phyloP scores from a whole-genome alignment of 2,888 invertebrate genomes.

The Penaeus monodon region DNA sequence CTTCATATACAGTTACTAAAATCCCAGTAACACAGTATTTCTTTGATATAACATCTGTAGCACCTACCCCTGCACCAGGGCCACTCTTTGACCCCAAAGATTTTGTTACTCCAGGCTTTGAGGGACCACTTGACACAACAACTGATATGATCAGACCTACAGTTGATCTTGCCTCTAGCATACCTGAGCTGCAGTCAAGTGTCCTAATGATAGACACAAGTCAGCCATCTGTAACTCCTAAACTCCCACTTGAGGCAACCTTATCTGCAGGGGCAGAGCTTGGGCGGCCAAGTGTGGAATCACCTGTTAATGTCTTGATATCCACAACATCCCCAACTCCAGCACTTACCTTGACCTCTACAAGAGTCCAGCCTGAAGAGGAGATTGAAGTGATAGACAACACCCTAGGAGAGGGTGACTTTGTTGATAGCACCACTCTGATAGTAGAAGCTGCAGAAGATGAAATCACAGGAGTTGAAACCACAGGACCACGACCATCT shows the following conservation, averaged over 20 bases:
- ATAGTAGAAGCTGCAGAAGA: neutral
- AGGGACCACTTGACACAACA: neutral
- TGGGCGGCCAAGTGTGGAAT: no score
- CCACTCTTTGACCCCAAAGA: slow-evolving; percentile 56
- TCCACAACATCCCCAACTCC: no score
- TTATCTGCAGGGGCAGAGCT: neutral
- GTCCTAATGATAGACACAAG: slow-evolving; percentile 22
- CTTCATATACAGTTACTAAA: slow-evolving; percentile 49
- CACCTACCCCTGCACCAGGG: slow-evolving; percentile 42
- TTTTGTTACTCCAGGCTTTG: slow-evolving; percentile 2
- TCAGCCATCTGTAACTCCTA: slow-evolving; percentile 34
- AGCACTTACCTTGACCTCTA: no score
- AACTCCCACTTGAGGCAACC: slow-evolving; percentile 22
- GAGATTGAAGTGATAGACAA: slow-evolving; percentile 3
- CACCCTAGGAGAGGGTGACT: slow-evolving; percentile 23
- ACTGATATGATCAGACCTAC: slow-evolving; percentile 22
- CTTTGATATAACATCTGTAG: slow-evolving; percentile 60
- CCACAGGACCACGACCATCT: slow-evolving; percentile 25
- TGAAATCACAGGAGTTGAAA: slow-evolving; percentile 6
- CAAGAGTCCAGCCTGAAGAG: no score
- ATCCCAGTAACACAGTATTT: slow-evolving; percentile 63
- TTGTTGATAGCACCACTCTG: neutral
- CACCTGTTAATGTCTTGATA: no score
- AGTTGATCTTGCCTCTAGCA: slow-evolving; percentile 42
- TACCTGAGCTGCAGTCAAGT: slow-evolving; percentile 51